These are phyloP conservation scores for Dolichomitus sp. DNA, from an alignment of 2,888 invertebrate species.

Conservation along the genomic window DNA sequence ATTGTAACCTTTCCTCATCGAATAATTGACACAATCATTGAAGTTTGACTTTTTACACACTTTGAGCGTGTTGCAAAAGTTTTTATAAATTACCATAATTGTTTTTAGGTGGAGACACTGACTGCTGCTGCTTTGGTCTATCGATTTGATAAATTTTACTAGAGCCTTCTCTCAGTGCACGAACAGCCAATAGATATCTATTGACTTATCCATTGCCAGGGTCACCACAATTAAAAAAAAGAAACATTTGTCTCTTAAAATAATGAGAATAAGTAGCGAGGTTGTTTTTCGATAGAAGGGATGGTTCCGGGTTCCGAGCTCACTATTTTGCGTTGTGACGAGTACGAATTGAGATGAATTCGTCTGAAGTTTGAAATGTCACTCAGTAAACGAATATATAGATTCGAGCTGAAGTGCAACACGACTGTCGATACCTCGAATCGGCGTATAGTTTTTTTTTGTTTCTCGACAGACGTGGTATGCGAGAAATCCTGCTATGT, in stretches of 20 bases:
- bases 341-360: not conserved
- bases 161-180: too few relatives aligned
- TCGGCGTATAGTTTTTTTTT: not conserved
- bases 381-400: slow-evolving; percentile 48
- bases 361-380: not conserved
- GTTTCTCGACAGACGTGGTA: not conserved
- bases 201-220: too few relatives aligned
- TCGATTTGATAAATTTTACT: too few relatives aligned
- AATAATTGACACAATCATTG: too few relatives aligned
- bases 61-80: too few relatives aligned
- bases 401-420: slow-evolving; percentile 38
- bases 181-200: too few relatives aligned
- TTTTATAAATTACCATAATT: too few relatives aligned
- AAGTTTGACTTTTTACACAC: too few relatives aligned
- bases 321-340: not conserved
- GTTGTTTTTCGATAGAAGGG: not conserved
- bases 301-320: not conserved
- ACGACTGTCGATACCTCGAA: slow-evolving; percentile 40
- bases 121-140: too few relatives aligned
- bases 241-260: not conserved
- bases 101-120: too few relatives aligned
- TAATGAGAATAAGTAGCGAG: not conserved
- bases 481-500: slow-evolving; percentile 49
- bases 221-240: not conserved
- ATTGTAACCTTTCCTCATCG: too few relatives aligned